Base-by-base conservation (phyloP, 2,888 invertebrate genomes). In the Hyles lineata region DNA sequence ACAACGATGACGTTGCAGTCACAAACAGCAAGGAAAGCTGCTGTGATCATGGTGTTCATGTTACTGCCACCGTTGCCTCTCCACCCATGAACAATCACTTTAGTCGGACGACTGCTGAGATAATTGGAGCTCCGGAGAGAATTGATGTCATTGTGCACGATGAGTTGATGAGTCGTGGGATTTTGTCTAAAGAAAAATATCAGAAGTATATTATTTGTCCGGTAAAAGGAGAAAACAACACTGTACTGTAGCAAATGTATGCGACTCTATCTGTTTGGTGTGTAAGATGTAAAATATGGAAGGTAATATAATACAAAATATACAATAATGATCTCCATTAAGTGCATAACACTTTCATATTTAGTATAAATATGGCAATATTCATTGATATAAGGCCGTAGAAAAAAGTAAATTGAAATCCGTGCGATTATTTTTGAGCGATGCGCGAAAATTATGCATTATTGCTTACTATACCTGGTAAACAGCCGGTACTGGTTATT, bases 71-170 rank as follows among this genome's bases (percentile, higher is more conserved):
- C 88, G 61, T 87, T 79, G 75, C 83, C 88, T 79, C 88, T 90
- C 92, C 91, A 92, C 11, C 92, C 92, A 71, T 92, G 92, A 6
- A 90, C 88, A 52, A 92, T 82, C 6, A 92, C 83, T 71, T 87
- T 89, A 11, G 85, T 70, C 0, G 87, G 87, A 0, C 87, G 84
- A 71, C 76, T 82, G 19, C 77, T 83, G 29, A 74, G 70, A 76
- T 88, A 92, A 78, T 87, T 85, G 0, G 91, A 90, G 62, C 74
- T 81, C 75, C 79, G 75, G 59, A 91, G 77, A 3, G 83, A 78
- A 77, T 85, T 83, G 2, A 83, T 82, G 63, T 91, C 84, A 3
- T 86, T 86, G 21, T 87, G 77, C n/a, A 80, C 78, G 9, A 91
- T 79, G 0, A 88, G 52, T 79, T 90, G 87, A 0, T 77, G 73